Evolutionary conservation across 2,797 vertebrate species (phyloP).

Genomic region (Sebastes hopkinsi): DNA sequence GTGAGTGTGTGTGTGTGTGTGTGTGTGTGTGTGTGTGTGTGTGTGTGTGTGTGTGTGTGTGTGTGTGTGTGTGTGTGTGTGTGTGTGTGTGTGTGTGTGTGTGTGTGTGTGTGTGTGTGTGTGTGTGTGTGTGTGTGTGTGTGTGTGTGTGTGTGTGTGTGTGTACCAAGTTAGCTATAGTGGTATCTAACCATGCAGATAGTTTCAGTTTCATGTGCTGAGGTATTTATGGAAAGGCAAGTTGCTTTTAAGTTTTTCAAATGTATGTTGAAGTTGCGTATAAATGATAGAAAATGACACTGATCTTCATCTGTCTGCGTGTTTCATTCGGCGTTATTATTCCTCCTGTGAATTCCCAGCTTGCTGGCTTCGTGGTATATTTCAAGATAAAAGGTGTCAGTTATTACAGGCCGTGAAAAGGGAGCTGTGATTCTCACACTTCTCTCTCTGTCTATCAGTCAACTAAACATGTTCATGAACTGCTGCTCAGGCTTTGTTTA

Average conservation of each 20-base stretch:
- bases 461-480: neutral
- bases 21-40: slow-evolving; percentile 69
- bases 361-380: neutral
- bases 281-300: neutral
- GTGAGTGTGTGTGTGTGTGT: slow-evolving; percentile 79
- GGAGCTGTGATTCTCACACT: neutral
- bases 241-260: neutral
- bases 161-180: neutral
- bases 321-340: neutral
- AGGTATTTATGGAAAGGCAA: neutral
- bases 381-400: neutral
- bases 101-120: slow-evolving; percentile 78
- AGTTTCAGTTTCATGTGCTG: neutral
- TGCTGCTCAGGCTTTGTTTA: neutral
- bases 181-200: neutral
- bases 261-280: neutral
- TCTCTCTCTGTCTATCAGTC: neutral
- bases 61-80: slow-evolving; percentile 79
- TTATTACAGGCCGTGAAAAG: neutral
- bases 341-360: neutral
- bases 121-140: slow-evolving; percentile 78
- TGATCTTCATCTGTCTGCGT: neutral
- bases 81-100: neutral
- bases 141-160: neutral
- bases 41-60: slow-evolving; percentile 50